Evolutionary conservation across 1,140 invertebrate species (phyloP), one percentile per base, ranked within the genome.

Genomic region (Drosophila arizonae): DNA sequence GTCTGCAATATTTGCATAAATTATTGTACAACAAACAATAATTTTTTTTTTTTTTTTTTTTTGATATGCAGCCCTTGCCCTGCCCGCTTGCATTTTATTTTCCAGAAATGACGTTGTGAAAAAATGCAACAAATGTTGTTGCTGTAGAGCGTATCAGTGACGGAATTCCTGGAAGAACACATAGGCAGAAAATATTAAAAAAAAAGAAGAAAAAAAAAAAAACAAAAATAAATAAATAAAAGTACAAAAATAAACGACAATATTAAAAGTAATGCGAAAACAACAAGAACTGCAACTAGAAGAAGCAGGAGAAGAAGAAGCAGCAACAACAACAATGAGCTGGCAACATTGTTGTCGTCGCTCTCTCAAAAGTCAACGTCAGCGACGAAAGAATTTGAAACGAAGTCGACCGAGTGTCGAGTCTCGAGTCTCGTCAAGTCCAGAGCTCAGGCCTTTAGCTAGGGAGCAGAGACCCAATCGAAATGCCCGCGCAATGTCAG

Each of bases 1-100:
- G 77, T 86, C 79, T 88, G 82, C 84, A 86, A 87, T 87, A 87
- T 86, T 87, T 86, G 82, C 82, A 87, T 87, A 87, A 87, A 87
- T 79, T 82, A 73, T 82, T 82, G 69, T 82, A 86, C 81, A 81
- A 86, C 77, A 86, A 81, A 86, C 74, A 85, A 78, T 75, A 72
- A 68, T 76, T 76, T 71, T 75, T 10, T 39, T 39, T 10, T 39
- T 11, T 39, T 10, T 39, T 39, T 39, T 39, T 11, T 36, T 36
- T 9, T 76, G 46, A 26, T 58, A 55, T 39, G 28, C 10, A 24
- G 11, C 10, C 28, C 21, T 10, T 8, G 6, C 17, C 43, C 6
- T 8, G n/a, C 6, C 43, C 26, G 36, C 30, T 26, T 81, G 75
- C 71, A 77, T 39, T 85, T 85, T 74, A 64, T 77, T 85, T 86